These are phyloP conservation scores for Caenorhabditis tropicalis DNA, from an alignment of 1,140 invertebrate species.

Conservation along the genomic window DNA sequence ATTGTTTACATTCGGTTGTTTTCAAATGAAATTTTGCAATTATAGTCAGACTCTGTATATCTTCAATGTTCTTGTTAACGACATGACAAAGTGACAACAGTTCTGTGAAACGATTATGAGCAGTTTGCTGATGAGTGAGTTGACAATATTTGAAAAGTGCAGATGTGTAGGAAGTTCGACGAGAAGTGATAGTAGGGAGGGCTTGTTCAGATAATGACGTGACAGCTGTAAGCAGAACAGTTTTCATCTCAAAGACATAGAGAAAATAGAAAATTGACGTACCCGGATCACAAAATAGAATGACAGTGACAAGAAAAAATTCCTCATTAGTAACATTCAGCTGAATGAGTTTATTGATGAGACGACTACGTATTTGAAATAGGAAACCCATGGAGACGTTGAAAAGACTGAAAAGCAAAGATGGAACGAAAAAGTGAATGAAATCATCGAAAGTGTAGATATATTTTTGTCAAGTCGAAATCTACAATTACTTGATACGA, in stretches of 20 bases:
- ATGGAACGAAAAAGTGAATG: too few relatives aligned
- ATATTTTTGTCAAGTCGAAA: not conserved
- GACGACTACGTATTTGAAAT: not conserved
- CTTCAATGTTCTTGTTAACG: not conserved
- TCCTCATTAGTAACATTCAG: constrained; percentile 4
- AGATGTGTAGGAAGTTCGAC: not conserved
- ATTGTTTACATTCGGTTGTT: not conserved
- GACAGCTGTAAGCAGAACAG: too few relatives aligned
- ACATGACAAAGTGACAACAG: not conserved
- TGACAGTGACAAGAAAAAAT: not conserved
- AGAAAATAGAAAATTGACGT: not conserved
- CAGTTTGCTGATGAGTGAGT: not conserved
- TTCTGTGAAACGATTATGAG: not conserved
- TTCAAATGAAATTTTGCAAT: not conserved
- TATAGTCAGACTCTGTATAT: not conserved
- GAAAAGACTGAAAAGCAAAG: not conserved
- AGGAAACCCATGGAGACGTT: not conserved
- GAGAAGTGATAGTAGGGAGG: not conserved
- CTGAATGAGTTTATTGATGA: not conserved
- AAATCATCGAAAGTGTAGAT: too few relatives aligned
- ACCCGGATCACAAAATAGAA: not conserved
- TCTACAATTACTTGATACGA: too few relatives aligned
- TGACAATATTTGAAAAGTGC: not conserved
- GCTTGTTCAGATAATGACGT: not conserved
- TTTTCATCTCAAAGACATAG: too few relatives aligned